Base-by-base conservation (phyloP, 2,888 invertebrate genomes). In the Nasonovia ribisnigri region DNA sequence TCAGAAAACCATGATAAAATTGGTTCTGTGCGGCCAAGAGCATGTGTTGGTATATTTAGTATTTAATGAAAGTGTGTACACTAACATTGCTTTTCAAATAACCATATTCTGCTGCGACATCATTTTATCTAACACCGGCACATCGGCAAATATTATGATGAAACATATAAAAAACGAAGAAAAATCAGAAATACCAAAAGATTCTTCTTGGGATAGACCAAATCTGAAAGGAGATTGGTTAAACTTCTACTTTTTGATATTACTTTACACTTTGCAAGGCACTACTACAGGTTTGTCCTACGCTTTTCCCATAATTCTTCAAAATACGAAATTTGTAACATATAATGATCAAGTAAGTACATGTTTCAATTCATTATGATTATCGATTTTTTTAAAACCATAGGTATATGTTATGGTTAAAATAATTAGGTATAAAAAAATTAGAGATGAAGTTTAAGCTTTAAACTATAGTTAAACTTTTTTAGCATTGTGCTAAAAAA, bases 291-390 rank as follows among this genome's bases (percentile, higher is more conserved):
- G 99, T 0, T 96, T 99, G 48, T 98, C 98, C 86, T 13, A 8
- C 6, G 98, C 99, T 51, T 97, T 99, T 95, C 99, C 99, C 0
- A 98, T 99, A 98, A 97, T 99, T 92, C 96, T 99, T 93, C 98
- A 99, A 95, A 98, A 99, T 96, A 43, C 77, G 84, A 97, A 98
- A 94, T 98, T 98, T 94, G 98, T 99, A 92, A 98, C 98, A 94
- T 99, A 99, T 96, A 98, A 97, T 95, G 98, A 99, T 95, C 99
- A 99, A 96, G 97, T 97, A 20, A 57, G 86, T 86, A 67, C 67
- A 67, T 13, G 5, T 67, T 36, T 67, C 5, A 36, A 36, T 67
- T 1, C 16, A 6, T 67, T 67, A 67, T 1, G 36, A 36, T 67
- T 67, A 67, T 36, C 16, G 3, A 43, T 57, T 43, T 36, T 26